Conservation (phyloP, 2,888 invertebrate genomes). For the Cephus sareptanus region DNA sequence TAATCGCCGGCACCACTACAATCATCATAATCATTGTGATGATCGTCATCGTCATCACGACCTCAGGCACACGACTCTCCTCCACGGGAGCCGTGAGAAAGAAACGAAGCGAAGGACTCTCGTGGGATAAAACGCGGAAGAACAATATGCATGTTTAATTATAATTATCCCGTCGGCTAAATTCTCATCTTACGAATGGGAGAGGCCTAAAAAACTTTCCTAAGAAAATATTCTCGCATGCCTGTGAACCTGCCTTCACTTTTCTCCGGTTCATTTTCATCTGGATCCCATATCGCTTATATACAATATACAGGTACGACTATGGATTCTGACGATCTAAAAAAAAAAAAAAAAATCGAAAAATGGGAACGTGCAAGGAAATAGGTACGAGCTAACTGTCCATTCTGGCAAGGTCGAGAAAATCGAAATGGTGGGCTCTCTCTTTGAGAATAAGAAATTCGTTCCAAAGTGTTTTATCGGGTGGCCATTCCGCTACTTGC, state of each 20-base stretch:
- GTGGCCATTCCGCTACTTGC: background rate
- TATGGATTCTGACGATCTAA: too few relatives aligned
- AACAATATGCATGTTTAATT: slow-evolving; percentile 60
- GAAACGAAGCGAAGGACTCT: slow-evolving; percentile 34
- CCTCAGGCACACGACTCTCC: too few relatives aligned
- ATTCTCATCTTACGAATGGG: slow-evolving; percentile 30
- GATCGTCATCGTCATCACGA: too few relatives aligned
- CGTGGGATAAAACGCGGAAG: slow-evolving; percentile 43
- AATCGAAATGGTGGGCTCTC: slow-evolving; percentile 2
- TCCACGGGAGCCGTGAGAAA: slow-evolving; percentile 39
- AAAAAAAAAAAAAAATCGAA: too few relatives aligned
- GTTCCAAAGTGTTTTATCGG: background rate
- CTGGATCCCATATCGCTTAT: too few relatives aligned
- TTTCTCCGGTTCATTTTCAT: too few relatives aligned
- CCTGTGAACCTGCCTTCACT: background rate
- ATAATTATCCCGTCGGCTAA: slow-evolving; percentile 54
- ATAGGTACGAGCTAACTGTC: background rate
- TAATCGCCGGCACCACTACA: too few relatives aligned
- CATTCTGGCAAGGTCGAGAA: background rate
- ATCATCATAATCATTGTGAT: too few relatives aligned
- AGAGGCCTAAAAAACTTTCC: too few relatives aligned
- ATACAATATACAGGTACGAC: too few relatives aligned
- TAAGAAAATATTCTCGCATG: too few relatives aligned
- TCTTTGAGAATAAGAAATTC: background rate
- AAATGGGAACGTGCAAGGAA: background rate